These are phyloP conservation scores for Telmatochromis brichardi DNA, from an alignment of 2,113 vertebrate genomes.

Conservation along the genomic window DNA sequence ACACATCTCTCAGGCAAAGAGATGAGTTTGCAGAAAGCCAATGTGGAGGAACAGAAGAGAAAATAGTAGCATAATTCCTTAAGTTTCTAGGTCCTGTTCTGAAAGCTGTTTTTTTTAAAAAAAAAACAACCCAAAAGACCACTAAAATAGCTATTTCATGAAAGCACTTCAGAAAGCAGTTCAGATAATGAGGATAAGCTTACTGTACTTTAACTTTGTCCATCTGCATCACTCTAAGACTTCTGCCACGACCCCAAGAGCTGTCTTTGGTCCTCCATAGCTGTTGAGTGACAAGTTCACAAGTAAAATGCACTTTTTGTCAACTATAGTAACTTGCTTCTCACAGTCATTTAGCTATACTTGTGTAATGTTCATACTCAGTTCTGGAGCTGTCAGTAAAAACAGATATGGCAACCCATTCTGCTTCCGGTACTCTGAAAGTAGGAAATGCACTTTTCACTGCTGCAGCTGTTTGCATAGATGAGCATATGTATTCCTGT, in stretches of 20 bases:
- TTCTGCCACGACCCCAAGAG: fast-evolving
- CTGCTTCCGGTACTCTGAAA: neutral
- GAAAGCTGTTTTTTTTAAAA: neutral
- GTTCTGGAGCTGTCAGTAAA: neutral
- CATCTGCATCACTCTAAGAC: neutral
- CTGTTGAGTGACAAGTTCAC: neutral
- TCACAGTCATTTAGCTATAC: neutral
- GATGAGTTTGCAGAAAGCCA: neutral
- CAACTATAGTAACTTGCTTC: neutral
- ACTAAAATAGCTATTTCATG: neutral
- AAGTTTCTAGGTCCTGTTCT: neutral
- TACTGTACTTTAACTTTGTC: neutral
- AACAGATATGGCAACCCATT: neutral
- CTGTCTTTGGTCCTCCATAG: neutral
- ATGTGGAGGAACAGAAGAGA: neutral
- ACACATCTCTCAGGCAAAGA: neutral
- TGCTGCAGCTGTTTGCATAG: neutral
- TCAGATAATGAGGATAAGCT: neutral
- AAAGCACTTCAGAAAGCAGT: neutral
- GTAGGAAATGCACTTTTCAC: neutral
- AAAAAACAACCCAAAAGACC: fast-evolving
- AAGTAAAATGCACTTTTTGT: neutral
- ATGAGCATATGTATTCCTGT: neutral
- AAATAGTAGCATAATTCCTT: neutral
- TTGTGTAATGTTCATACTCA: neutral